Percentiles rank a stretch among this genome's conserved stretches.
Conservation (phyloP, 2,113 vertebrate genomes). For the Thamnophis sirtalis region DNA sequence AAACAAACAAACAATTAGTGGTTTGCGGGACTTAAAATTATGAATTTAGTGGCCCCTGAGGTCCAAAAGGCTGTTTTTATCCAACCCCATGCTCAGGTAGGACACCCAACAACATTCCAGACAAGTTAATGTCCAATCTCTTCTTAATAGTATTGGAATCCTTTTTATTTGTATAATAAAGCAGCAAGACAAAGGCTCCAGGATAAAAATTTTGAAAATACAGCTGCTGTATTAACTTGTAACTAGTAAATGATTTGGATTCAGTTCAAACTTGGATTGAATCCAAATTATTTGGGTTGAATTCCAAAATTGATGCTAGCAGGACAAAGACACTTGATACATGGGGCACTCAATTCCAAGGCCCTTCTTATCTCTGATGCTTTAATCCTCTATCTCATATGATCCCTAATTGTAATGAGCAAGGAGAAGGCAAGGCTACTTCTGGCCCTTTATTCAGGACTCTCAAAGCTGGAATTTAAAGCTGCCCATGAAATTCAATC, state of each 20-base stretch:
- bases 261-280: background rate
- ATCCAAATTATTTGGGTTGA: background rate
- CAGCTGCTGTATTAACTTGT: background rate
- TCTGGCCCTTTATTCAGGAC: background rate
- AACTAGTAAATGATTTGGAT: background rate
- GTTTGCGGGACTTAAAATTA: too few relatives aligned
- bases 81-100: background rate
- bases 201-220: background rate
- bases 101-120: background rate
- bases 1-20: too few relatives aligned
- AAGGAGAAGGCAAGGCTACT: background rate
- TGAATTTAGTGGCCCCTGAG: too few relatives aligned
- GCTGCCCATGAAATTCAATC: background rate
- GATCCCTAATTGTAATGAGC: background rate
- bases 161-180: background rate
- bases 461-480: background rate
- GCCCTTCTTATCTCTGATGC: background rate
- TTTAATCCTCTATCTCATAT: background rate
- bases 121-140: background rate
- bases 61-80: too few relatives aligned
- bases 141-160: background rate
- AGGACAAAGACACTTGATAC: background rate
- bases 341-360: background rate
- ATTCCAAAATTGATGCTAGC: background rate
- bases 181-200: background rate